A percentile compares a stretch with the other conserved stretches of the same genome.
phyloP scores from a whole-genome alignment of 2,797 vertebrate genomes.

The Rhodeus uyekii region DNA sequence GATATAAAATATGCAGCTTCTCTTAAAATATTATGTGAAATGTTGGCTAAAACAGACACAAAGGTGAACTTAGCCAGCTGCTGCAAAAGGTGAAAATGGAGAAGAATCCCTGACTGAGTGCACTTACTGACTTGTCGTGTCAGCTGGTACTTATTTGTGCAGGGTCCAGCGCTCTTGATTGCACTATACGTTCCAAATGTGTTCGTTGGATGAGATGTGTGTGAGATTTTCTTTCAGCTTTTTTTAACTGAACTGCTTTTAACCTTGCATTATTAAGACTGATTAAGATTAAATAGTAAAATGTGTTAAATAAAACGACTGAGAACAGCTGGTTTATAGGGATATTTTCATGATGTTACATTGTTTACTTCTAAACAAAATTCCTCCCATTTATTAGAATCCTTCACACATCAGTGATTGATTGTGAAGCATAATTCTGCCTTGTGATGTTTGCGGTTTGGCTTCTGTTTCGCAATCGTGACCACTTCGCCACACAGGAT shows the following conservation, averaged over 20 bases:
- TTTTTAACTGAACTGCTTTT: background rate
- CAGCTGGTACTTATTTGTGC: background rate
- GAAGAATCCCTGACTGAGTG: background rate
- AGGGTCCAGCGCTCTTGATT: background rate
- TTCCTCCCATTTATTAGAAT: background rate
- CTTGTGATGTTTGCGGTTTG: constrained; percentile 12
- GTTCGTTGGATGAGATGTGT: background rate
- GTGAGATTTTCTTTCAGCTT: background rate
- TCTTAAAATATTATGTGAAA: background rate
- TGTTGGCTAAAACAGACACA: background rate
- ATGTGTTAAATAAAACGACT: no score
- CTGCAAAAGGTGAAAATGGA: background rate
- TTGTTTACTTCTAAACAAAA: background rate
- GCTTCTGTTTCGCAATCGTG: constrained; percentile 4
- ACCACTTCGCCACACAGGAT: constrained; percentile 17
- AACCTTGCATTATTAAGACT: no score
- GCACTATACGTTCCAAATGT: background rate
- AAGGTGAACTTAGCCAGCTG: background rate
- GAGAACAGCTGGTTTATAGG: background rate
- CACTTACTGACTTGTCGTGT: background rate
- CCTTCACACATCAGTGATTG: constrained; percentile 8
- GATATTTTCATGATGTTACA: background rate
- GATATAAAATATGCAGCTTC: background rate
- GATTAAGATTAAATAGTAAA: no score
- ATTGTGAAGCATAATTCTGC: background rate